Base-by-base conservation (phyloP, 2,113 vertebrate species). In the Clarias gariepinus region DNA sequence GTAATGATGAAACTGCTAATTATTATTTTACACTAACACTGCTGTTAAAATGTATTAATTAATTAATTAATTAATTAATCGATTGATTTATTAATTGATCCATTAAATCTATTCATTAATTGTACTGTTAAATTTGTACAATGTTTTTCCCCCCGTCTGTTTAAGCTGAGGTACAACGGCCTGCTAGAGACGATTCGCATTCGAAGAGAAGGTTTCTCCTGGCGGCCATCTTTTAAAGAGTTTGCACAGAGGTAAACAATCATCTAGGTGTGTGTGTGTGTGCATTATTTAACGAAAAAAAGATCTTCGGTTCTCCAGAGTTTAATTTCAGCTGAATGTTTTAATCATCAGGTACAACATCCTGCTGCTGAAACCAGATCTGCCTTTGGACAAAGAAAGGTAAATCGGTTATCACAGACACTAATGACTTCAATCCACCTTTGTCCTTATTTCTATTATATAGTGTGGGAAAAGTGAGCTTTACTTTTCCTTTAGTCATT, bases 111-210 rank as follows among this genome's bases (percentile, higher is more conserved):
- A 7, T 8, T 47, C 47, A 47, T 47, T 47, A 8, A 8, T 47
- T 47, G 18, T 73, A 73, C 6, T 41, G 19, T 5, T 4, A 9
- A 25, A 5, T 5, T 28, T 66, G 63, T 66, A 2, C 10, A 69
- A 15, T 69, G 28, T 55, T 21, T 19, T 52, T 4, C 0, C 15
- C n/a, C 13, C 2, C 2, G 30, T 47, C 11, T 23, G 23, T 73
- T 81, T 11, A 76, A 96, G 95, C 92, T 96, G 9, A 89, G 90
- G 7, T 96, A 95, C 90, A 96, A 96, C 0, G 95, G 95, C 28
- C 85, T 96, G 61, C 90, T 96, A 89, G 95, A 96, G 90, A 95
- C 95, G 13, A 93, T 95, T 82, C 92, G 93, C 57, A 96, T 96
- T 90, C 93, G 94, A 81, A 94, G 92, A 91, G 93, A 95, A 15